Evolutionary conservation across 2,888 invertebrate genomes (phyloP).

Genomic region (Autographa pulchrina): DNA sequence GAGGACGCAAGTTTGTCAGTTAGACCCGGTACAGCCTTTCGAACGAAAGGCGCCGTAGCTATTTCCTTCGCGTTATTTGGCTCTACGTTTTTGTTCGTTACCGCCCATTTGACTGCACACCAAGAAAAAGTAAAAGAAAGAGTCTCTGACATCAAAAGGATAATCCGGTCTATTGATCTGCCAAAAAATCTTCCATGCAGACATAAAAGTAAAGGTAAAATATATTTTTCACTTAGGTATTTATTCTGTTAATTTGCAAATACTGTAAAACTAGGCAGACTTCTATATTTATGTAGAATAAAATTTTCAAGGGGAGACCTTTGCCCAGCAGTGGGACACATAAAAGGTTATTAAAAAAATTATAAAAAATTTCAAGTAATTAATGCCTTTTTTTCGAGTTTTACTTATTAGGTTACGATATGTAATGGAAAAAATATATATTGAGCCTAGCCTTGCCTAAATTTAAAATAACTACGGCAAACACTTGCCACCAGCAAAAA

Average conservation of each 20-base stretch:
- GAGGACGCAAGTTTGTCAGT: slow-evolving; percentile 97
- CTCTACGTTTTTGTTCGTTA: slow-evolving; percentile 98
- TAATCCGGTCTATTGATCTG: slow-evolving; percentile 94
- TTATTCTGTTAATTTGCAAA: too few species aligned
- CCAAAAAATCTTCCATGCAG: slow-evolving; percentile 94
- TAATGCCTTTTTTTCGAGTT: too few species aligned
- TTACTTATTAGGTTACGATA: too few species aligned
- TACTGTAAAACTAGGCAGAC: too few species aligned
- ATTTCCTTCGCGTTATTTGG: slow-evolving; percentile 98
- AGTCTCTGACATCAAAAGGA: slow-evolving; percentile 95
- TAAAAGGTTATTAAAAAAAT: too few species aligned
- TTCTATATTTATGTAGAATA: too few species aligned
- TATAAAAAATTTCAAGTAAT: too few species aligned
- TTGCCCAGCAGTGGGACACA: too few species aligned
- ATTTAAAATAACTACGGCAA: slow-evolving; percentile 11
- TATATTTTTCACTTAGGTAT: not conserved
- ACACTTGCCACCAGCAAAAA: slow-evolving; percentile 31
- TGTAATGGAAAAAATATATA: too few species aligned
- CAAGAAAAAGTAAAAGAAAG: slow-evolving; percentile 96
- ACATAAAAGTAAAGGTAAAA: slow-evolving; percentile 92
- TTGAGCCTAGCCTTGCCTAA: not conserved
- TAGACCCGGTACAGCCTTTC: slow-evolving; percentile 96
- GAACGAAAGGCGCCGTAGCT: slow-evolving; percentile 98
- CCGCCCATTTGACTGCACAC: slow-evolving; percentile 98
- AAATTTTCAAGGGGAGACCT: too few species aligned